phyloP scores from a whole-genome alignment of 1,140 invertebrate genomes.

The Bradynema listronoti region DNA sequence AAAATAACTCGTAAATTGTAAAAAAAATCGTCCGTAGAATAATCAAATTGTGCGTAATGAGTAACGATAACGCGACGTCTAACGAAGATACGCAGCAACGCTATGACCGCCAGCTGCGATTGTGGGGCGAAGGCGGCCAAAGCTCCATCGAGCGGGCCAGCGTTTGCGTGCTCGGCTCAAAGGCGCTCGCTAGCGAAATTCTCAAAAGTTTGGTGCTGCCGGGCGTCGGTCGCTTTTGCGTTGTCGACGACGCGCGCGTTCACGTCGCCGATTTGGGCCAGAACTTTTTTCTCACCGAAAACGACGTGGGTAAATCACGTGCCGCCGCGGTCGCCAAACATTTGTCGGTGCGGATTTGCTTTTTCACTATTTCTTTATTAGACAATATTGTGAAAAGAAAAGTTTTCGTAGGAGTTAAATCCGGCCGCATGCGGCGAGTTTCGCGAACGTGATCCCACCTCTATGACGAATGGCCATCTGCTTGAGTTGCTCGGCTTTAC shows the following conservation, averaged over 20 bases:
- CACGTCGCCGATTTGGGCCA: slow-evolving; percentile 22
- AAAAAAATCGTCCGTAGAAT: too few relatives aligned
- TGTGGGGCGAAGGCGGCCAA: slow-evolving; percentile 47
- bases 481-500: slow-evolving; percentile 68
- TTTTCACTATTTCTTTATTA: slow-evolving; percentile 3
- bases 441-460: neutral
- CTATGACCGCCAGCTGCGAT: slow-evolving; percentile 35
- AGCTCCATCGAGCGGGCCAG: slow-evolving; percentile 21
- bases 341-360: slow-evolving; percentile 9
- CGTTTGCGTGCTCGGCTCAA: slow-evolving; percentile 37
- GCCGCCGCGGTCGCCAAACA: slow-evolving; percentile 16
- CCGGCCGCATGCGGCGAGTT: slow-evolving; percentile 24
- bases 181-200: slow-evolving; percentile 35
- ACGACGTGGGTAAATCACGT: slow-evolving; percentile 21
- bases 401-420: slow-evolving; percentile 34
- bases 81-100: too few relatives aligned
- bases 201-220: slow-evolving; percentile 38
- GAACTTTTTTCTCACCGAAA: slow-evolving; percentile 14
- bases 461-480: slow-evolving; percentile 14
- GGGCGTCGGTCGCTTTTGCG: slow-evolving; percentile 31
- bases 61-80: too few relatives aligned
- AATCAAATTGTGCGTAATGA: too few relatives aligned
- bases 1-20: too few relatives aligned
- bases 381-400: too few relatives aligned
- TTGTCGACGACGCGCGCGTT: slow-evolving; percentile 34